A percentile compares a stretch with the other conserved stretches of the same genome.
These are phyloP conservation scores for Rhadina sibilatrix DNA, from an alignment of 2,113 vertebrate genomes.

Conservation along the genomic window DNA sequence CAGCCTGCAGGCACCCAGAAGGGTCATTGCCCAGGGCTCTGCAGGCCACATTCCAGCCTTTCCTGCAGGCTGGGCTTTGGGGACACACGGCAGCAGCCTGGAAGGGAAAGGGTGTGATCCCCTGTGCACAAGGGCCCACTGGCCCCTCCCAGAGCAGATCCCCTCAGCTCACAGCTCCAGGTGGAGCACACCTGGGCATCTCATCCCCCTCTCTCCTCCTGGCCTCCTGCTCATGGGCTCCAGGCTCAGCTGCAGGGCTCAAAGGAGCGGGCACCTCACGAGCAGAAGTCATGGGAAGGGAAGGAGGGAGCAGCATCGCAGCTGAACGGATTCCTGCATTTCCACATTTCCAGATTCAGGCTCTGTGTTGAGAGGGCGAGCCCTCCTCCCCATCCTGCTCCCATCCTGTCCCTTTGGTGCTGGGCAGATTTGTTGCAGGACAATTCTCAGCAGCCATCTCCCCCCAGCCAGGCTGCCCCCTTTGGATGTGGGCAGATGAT, in stretches of 20 bases:
- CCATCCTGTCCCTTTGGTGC: slow-evolving; percentile 28
- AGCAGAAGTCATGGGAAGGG: neutral
- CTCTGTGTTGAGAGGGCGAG: neutral
- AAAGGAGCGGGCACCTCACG: neutral
- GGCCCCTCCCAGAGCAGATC: neutral
- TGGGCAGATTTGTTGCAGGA: slow-evolving; percentile 73
- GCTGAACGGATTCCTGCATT: neutral
- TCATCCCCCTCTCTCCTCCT: neutral
- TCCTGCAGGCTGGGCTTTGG: neutral
- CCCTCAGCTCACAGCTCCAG: too few species aligned
- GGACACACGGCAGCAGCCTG: neutral
- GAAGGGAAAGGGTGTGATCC: neutral
- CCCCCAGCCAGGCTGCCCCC: slow-evolving; percentile 64
- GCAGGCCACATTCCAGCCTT: neutral
- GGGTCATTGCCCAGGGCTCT: neutral
- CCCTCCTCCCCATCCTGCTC: slow-evolving; percentile 34
- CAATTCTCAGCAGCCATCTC: slow-evolving; percentile 73
- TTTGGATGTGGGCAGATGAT: slow-evolving; percentile 75
- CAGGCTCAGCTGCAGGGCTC: neutral
- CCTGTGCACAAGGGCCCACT: neutral
- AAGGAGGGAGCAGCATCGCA: neutral
- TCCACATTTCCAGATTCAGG: slow-evolving; percentile 60
- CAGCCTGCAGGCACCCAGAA: neutral
- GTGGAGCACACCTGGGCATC: neutral
- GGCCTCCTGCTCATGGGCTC: neutral